Evolutionary conservation across 2,797 vertebrate genomes (phyloP).

Genomic region (Rallus crepitans): DNA sequence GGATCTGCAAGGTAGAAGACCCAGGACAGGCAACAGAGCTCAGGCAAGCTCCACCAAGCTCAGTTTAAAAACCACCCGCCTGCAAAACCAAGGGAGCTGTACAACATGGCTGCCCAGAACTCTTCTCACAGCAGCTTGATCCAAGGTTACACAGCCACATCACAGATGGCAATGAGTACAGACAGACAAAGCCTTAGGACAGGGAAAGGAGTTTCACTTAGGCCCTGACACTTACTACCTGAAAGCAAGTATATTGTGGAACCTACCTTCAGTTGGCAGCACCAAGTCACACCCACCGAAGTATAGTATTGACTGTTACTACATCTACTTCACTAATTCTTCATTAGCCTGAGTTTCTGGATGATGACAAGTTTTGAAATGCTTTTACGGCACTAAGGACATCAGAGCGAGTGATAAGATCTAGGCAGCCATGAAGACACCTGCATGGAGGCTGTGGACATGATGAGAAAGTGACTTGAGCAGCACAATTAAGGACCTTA

Average conservation of each 20-base stretch:
- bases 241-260: background rate
- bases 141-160: background rate
- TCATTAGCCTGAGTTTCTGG: background rate
- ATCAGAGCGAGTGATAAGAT: background rate
- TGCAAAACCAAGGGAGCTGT: background rate
- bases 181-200: background rate
- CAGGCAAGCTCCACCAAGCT: background rate
- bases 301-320: background rate
- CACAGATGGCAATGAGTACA: background rate
- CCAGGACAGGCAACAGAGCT: background rate
- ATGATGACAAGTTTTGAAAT: background rate
- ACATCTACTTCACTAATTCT: background rate
- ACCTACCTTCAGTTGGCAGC: background rate
- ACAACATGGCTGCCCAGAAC: too few relatives aligned
- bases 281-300: background rate
- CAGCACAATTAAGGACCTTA: background rate
- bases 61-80: background rate
- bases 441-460: background rate
- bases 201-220: background rate
- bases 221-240: background rate
- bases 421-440: background rate
- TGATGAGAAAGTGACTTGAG: background rate
- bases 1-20: fast-evolving
- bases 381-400: background rate
- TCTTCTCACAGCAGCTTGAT: background rate